Evolutionary conservation across 2,113 vertebrate genomes (phyloP), one percentile per base, ranked within the genome.

Genomic region (Phylloscopus trochiloides): DNA sequence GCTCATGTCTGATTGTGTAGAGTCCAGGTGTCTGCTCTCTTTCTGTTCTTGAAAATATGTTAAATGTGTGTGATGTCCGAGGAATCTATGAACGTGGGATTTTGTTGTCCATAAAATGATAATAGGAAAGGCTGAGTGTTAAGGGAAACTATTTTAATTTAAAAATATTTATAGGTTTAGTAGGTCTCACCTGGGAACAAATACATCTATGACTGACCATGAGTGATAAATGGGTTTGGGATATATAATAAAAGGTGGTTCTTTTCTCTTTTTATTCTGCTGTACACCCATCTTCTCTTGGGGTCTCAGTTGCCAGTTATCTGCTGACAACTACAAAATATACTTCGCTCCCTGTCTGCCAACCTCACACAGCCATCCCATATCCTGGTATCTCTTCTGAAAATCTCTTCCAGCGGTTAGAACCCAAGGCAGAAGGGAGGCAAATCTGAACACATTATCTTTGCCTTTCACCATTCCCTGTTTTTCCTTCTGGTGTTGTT

Each of bases 121-220:
- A 14, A 59, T 43, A 55, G 26, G 52, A 63, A 62, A 77, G 40
- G 36, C n/a, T 42, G 47, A 62, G 15, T 0, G 0, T 50, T 57
- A 66, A 55, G 59, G 55, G 32, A 82, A 61, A 61, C 48, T 20
- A 57, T 52, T 90, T 88, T 85, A 90, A 76, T 82, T 59, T 32
- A 58, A 86, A 70, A 51, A 51, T 78, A 66, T 86, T 94, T 92
- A 52, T 77, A 63, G 74, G 17, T 63, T 86, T 83, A 93, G 43
- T 76, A 68, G 48, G 17, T 74, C 40, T 92, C 40, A 83, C 88
- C 48, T 83, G 52, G 43, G 52, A 42, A 86, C 52, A 92, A 89
- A 87, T 59, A 34, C 21, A 34, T 51, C 31, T 88, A 2, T 94
- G 88, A 71, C 72, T 67, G 21, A 48, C 26, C 26, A 5, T 24